Percentiles rank a stretch among this genome's conserved stretches.
These are phyloP conservation scores for Zophobas morio DNA, from an alignment of 1,140 invertebrate genomes.

Conservation along the genomic window DNA sequence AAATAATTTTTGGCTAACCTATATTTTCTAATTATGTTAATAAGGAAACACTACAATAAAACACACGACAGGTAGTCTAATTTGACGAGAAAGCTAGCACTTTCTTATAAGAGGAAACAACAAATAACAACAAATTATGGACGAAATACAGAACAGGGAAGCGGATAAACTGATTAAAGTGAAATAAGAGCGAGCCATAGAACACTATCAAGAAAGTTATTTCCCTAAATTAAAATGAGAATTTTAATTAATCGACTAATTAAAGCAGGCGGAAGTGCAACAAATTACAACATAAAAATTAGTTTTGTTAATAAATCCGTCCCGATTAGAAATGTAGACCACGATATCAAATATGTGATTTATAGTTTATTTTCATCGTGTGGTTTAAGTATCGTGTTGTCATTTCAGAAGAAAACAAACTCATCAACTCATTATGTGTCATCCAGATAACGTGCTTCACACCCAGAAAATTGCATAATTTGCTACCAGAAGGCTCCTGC, in stretches of 20 bases:
- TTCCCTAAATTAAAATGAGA: not conserved
- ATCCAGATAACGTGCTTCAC: not conserved
- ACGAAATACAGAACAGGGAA: not conserved
- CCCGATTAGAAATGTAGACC: too few relatives aligned
- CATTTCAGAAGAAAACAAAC: too few relatives aligned
- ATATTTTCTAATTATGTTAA: too few relatives aligned
- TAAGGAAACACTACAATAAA: too few relatives aligned
- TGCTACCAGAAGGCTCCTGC: not conserved
- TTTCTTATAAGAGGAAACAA: too few relatives aligned
- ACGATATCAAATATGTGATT: not conserved
- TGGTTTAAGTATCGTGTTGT: not conserved
- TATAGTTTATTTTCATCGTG: not conserved
- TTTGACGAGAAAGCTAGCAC: too few relatives aligned
- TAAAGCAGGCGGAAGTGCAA: conserved; percentile 9
- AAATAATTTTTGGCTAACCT: too few relatives aligned
- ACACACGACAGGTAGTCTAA: too few relatives aligned
- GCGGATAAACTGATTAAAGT: not conserved
- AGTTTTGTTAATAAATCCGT: too few relatives aligned
- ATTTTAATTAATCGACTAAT: conserved; percentile 13
- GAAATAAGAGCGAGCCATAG: not conserved
- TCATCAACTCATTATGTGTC: not conserved
- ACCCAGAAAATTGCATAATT: not conserved
- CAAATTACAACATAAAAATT: not conserved
- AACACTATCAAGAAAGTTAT: not conserved
- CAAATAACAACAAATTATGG: not conserved